Evolutionary conservation across 2,888 invertebrate species (phyloP).

Genomic region (Cotesia congregata): DNA sequence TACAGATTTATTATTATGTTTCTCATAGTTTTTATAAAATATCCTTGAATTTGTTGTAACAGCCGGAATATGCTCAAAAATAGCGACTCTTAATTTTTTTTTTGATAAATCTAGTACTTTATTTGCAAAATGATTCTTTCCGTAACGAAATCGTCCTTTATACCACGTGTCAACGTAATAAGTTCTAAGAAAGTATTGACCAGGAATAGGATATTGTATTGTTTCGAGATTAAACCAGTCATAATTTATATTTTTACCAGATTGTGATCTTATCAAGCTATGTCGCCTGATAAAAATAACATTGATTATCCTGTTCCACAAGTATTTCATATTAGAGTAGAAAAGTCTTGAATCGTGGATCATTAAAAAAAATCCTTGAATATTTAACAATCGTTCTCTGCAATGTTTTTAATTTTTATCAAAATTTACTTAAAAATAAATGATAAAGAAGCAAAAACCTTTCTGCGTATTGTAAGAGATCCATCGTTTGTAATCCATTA

Average conservation of each 20-base stretch:
- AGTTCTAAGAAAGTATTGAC: conserved; percentile 74
- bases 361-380: conserved; percentile 80
- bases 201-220: conserved; percentile 80
- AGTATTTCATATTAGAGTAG: conserved; percentile 76
- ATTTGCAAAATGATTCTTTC: conserved; percentile 65
- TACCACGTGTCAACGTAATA: conserved; percentile 80
- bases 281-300: conserved; percentile 80
- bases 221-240: conserved; percentile 81
- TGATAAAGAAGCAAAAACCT: conserved; percentile 68
- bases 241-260: conserved; percentile 47
- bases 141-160: conserved; percentile 74
- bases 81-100: conserved; percentile 74
- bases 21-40: conserved; percentile 11
- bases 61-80: conserved; percentile 80
- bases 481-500: conserved; percentile 79
- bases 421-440: conserved; percentile 5
- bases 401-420: conserved; percentile 36
- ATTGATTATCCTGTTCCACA: conserved; percentile 85
- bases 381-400: conserved; percentile 80
- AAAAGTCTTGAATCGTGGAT: conserved; percentile 80
- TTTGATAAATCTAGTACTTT: conserved; percentile 66
- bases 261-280: conserved; percentile 54
- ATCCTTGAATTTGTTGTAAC: conserved; percentile 67
- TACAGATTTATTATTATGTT: conserved; percentile 50
- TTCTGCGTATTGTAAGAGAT: conserved; percentile 81